phyloP scores from a whole-genome alignment of 2,888 invertebrate genomes.

The Phrixothrix hirtus region DNA sequence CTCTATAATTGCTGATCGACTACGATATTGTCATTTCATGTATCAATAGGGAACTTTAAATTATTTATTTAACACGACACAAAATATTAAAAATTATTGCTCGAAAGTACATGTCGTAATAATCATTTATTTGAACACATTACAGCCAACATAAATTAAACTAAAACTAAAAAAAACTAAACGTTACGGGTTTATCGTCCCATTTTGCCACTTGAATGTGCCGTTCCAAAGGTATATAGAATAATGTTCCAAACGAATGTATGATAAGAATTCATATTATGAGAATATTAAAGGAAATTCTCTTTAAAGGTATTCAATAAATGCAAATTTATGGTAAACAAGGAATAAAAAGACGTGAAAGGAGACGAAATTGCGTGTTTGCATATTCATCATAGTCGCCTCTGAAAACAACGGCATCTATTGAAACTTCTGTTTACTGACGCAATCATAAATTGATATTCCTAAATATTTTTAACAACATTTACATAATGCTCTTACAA shows the following conservation, averaged over 20 bases:
- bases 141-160: slow-evolving; percentile 20
- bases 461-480: too few species aligned
- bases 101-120: slow-evolving; percentile 15
- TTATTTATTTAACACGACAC: slow-evolving; percentile 15
- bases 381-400: slow-evolving; percentile 32
- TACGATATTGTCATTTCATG: slow-evolving; percentile 27
- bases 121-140: slow-evolving; percentile 26
- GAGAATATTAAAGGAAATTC: slow-evolving; percentile 16
- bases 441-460: too few species aligned
- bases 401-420: slow-evolving; percentile 31
- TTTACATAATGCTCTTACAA: too few species aligned
- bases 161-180: slow-evolving; percentile 20
- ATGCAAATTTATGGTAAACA: slow-evolving; percentile 29
- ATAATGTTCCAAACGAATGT: slow-evolving; percentile 15
- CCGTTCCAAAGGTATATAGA: slow-evolving; percentile 15
- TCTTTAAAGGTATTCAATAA: slow-evolving; percentile 23
- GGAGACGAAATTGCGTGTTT: slow-evolving; percentile 18
- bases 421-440: slow-evolving; percentile 20
- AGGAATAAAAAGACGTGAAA: slow-evolving; percentile 24
- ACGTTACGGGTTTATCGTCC: slow-evolving; percentile 13
- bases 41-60: slow-evolving; percentile 19
- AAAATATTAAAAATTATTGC: slow-evolving; percentile 28
- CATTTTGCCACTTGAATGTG: slow-evolving; percentile 13
- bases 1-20: slow-evolving; percentile 25
- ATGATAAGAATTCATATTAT: slow-evolving; percentile 22